Conservation (phyloP, 1,140 invertebrate species). For the Saccostrea glomerata region DNA sequence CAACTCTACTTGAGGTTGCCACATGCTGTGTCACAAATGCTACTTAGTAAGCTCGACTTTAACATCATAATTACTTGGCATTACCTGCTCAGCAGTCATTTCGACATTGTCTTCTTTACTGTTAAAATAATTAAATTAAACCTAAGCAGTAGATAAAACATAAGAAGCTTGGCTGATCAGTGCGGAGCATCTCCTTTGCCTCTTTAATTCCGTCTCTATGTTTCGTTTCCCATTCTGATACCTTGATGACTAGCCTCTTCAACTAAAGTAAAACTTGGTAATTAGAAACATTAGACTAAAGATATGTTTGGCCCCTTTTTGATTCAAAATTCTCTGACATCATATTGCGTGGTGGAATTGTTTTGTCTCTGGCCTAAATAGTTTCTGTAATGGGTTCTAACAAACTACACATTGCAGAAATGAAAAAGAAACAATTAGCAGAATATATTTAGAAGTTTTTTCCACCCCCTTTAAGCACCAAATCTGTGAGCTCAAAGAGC, state of each 20-base stretch:
- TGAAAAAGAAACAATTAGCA: slow-evolving; percentile 29
- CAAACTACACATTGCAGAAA: slow-evolving; percentile 7
- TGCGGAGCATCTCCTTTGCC: background rate
- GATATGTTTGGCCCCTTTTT: slow-evolving; percentile 14
- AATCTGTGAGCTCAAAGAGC: slow-evolving; percentile 1
- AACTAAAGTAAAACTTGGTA: slow-evolving; percentile 24
- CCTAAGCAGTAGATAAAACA: slow-evolving; percentile 23
- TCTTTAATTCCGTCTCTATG: background rate
- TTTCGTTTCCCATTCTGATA: background rate
- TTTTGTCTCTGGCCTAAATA: slow-evolving; percentile 30
- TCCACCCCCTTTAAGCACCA: slow-evolving; percentile 19
- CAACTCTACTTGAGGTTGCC: slow-evolving; percentile 2
- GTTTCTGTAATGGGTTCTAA: slow-evolving; percentile 18
- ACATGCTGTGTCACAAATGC: background rate
- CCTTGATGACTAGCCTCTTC: background rate
- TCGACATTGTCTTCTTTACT: slow-evolving; percentile 17
- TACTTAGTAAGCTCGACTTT: background rate
- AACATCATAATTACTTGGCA: slow-evolving; percentile 14
- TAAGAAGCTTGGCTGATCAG: slow-evolving; percentile 4
- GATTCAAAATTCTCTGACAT: slow-evolving; percentile 13
- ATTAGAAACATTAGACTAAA: slow-evolving; percentile 22
- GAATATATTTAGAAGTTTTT: slow-evolving; percentile 28
- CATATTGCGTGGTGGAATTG: slow-evolving; percentile 27
- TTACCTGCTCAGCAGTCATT: background rate
- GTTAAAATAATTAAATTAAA: slow-evolving; percentile 27